Evolutionary conservation across 2,888 invertebrate genomes (phyloP), one percentile per base, ranked within the genome.

Genomic region (Phania funesta): DNA sequence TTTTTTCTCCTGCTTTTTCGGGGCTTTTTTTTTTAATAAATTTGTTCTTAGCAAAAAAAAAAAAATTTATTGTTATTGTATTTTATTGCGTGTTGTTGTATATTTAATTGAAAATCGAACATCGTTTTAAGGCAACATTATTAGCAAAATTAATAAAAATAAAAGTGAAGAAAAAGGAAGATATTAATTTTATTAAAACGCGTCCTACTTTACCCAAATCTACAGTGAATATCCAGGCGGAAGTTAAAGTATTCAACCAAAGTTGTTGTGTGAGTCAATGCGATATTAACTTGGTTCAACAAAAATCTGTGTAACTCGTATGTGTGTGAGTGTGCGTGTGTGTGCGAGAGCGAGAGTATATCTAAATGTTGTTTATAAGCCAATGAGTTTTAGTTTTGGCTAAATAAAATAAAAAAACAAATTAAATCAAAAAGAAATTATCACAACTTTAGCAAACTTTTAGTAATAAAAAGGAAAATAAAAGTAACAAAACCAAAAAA

Each of bases 341-440:
- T n/a, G n/a, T n/a, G n/a, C n/a, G n/a, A n/a, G n/a, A n/a, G n/a
- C n/a, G n/a, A n/a, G n/a, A n/a, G n/a, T n/a, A n/a, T n/a, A n/a
- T n/a, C n/a, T n/a, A n/a, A n/a, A n/a, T n/a, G n/a, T n/a, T n/a
- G n/a, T n/a, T n/a, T n/a, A n/a, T n/a, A n/a, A n/a, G n/a, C n/a
- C n/a, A n/a, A n/a, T n/a, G n/a, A n/a, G n/a, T n/a, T n/a, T n/a
- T 38, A 58, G 56, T 58, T 44, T 20, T 48, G 24, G 16, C 44
- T 32, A 64, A 9, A 54, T 44, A 32, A 54, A 64, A 62, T 29
- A 32, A 67, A 46, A 75, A 67, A 48, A 52, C 13, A 50, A 44
- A 44, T 35, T 35, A 65, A 35, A 26, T n/a, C 1, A 48, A 60
- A 60, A 20, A 62, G 50, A 62, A 62, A 35, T n/a, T 29, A 62